Base-by-base conservation (phyloP, 2,797 vertebrate genomes). In the Poecilia wingei region DNA sequence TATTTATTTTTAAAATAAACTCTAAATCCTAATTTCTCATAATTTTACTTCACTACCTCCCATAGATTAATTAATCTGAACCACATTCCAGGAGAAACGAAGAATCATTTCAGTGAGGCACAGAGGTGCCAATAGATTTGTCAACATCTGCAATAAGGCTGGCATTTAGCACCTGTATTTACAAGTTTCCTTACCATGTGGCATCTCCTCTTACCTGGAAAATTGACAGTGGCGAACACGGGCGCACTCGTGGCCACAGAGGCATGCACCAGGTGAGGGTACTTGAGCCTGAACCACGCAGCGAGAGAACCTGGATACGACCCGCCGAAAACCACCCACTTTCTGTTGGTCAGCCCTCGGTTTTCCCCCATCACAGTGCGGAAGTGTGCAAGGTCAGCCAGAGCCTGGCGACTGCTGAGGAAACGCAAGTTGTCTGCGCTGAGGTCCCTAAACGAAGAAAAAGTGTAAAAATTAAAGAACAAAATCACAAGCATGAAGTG, bases 281-380 rank as follows among this genome's bases (percentile, higher is more conserved):
- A 95, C 87, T 97, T 96, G 76, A 95, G 85, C 71, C 94, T 90
- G 85, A 96, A 94, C 93, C 95, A 95, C 2, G 93, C 92, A 6
- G 93, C 95, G 0, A 96, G 93, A 8, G 92, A 95, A 16, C 95
- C 95, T 0, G 94, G 93, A 75, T 95, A 96, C 2, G 95, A 96
- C 22, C 93, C 92, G 0, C 94, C 94, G 0, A 96, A 95, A 0
- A 85, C 91, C 75, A 95, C 91, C 93, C 95, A 95, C 70, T 86
- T 95, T 12, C 72, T 89, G 33, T 86, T 39, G 22, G 73, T 69
- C 79, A 97, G 85, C 0, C 89, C 93, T 7, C 39, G 79, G 22
- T 47, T 2, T 22, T 90, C 79, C 0, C 77, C 90, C 36, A 89
- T 84, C 31, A 80, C 72, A 0, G 83, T 90, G 73, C 87, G 88